phyloP scores from a whole-genome alignment of 2,113 vertebrate genomes.

The Gobiocypris rarus region DNA sequence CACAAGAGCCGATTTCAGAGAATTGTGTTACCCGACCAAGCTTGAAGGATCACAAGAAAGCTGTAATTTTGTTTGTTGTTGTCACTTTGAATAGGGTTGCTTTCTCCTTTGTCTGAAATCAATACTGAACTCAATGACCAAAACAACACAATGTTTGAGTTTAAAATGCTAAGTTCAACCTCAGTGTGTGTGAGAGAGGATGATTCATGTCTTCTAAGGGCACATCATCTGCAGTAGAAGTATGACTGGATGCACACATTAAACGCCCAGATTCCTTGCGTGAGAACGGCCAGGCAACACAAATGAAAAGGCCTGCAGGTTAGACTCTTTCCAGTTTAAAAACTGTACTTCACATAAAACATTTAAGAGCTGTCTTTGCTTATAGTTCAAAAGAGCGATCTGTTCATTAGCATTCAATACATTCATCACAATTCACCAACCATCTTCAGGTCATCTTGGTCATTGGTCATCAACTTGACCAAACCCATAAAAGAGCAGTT shows the following conservation, averaged over 20 bases:
- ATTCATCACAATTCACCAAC: background rate
- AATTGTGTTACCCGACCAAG: background rate
- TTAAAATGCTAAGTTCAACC: background rate
- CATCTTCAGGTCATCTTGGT: background rate
- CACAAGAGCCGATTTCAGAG: background rate
- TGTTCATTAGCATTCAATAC: background rate
- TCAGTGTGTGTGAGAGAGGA: background rate
- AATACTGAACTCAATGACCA: constrained; percentile 6
- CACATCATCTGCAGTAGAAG: constrained; percentile 57
- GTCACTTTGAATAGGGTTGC: constrained; percentile 17
- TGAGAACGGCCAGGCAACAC: constrained; percentile 64
- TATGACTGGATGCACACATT: constrained; percentile 64
- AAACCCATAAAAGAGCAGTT: background rate
- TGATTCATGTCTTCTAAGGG: constrained; percentile 29
- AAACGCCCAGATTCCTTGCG: constrained; percentile 64
- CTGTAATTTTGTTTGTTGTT: constrained; percentile 40
- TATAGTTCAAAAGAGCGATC: background rate
- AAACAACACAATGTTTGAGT: constrained; percentile 2
- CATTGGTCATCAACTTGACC: background rate
- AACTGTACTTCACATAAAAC: background rate
- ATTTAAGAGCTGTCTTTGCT: background rate
- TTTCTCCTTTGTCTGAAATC: constrained; percentile 8
- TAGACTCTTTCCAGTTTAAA: background rate
- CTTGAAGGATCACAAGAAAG: background rate
- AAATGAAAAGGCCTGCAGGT: constrained; percentile 40